These are phyloP conservation scores for Pelochelys cantorii DNA, from an alignment of 2,797 vertebrate genomes.

Conservation along the genomic window DNA sequence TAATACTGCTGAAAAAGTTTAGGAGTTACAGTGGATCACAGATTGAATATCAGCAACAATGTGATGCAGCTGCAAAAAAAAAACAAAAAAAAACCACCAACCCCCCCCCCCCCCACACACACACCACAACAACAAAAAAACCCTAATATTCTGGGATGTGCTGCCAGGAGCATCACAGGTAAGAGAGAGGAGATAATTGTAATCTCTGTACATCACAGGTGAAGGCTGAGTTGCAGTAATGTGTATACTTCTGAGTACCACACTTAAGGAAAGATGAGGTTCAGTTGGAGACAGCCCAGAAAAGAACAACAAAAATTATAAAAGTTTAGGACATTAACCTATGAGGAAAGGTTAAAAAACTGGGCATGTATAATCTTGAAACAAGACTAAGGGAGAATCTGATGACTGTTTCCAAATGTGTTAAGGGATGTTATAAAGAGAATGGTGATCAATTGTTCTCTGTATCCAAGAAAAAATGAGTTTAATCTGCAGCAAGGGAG, in stretches of 20 bases:
- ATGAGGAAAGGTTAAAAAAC: neutral
- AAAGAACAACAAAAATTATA: neutral
- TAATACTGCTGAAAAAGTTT: neutral
- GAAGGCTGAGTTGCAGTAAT: neutral
- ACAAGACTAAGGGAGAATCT: neutral
- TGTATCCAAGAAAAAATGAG: neutral
- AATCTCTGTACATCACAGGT: neutral
- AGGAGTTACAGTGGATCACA: neutral
- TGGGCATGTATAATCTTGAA: neutral
- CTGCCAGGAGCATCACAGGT: neutral
- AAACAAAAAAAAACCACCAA: too few species aligned
- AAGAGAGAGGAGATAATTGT: neutral
- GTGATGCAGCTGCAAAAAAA: neutral
- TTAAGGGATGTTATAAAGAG: neutral
- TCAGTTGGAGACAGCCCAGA: neutral
- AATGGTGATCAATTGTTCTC: neutral
- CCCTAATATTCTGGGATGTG: neutral
- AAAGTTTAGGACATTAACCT: neutral
- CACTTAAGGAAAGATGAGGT: neutral
- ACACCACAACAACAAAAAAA: too few species aligned
- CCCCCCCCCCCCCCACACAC: too few species aligned
- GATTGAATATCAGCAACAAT: neutral
- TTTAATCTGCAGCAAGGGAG: neutral
- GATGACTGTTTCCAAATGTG: neutral
- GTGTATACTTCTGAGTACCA: neutral